A percentile compares a stretch with the other conserved stretches of the same genome.
These are phyloP conservation scores for Campaea margaritaria DNA, from an alignment of 2,888 invertebrate species.

Conservation along the genomic window DNA sequence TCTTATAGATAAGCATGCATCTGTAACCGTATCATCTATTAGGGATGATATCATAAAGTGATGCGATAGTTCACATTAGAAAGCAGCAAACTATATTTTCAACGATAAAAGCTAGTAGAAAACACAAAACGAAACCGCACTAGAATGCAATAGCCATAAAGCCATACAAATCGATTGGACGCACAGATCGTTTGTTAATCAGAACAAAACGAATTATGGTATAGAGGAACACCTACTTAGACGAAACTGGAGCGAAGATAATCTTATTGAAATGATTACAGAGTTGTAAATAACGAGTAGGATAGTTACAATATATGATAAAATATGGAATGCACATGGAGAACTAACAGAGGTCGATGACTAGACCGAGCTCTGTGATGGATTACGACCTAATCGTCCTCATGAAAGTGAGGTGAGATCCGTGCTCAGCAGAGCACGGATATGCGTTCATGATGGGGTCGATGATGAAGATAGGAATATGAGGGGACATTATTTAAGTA, in stretches of 20 bases:
- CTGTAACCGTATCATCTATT: too few species aligned
- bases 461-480: background rate
- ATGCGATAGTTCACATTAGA: background rate
- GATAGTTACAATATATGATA: background rate
- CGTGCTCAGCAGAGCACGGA: too few species aligned
- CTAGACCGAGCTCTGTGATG: too few species aligned
- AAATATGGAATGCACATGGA: background rate
- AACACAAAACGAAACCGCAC: background rate
- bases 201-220: conserved; percentile 32
- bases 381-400: too few species aligned
- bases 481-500: background rate
- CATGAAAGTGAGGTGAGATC: too few species aligned
- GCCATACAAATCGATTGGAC: conserved; percentile 33
- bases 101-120: conserved; percentile 1
- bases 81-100: background rate
- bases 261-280: conserved; percentile 26
- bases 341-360: background rate
- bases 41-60: background rate
- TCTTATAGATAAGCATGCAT: too few species aligned
- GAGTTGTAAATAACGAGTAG: conserved; percentile 9
- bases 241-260: conserved; percentile 34
- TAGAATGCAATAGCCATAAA: conserved; percentile 19
- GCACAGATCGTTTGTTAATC: conserved; percentile 24
- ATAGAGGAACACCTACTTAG: conserved; percentile 20
- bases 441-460: too few species aligned